phyloP scores from a whole-genome alignment of 2,113 vertebrate species.

The Nothobranchius kuhntae region DNA sequence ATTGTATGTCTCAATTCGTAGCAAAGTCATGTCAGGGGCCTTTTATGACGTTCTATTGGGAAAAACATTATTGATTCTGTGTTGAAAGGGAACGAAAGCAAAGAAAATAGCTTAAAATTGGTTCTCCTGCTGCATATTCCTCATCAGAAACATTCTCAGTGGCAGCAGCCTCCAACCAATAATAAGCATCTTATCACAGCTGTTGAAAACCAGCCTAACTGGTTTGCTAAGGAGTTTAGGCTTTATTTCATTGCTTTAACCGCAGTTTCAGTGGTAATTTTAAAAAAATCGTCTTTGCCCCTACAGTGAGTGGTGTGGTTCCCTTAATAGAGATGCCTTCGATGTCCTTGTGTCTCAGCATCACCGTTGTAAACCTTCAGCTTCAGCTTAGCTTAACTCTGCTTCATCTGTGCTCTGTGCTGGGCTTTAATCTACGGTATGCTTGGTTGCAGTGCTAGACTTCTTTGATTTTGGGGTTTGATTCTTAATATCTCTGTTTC shows the following conservation, averaged over 20 bases:
- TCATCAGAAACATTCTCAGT: neutral
- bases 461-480: no score
- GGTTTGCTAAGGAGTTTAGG: neutral
- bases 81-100: neutral
- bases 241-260: neutral
- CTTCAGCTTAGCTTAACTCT: no score
- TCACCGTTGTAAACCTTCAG: no score
- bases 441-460: no score
- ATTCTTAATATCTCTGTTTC: no score
- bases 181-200: constrained; percentile 16
- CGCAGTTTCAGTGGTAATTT: no score
- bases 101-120: neutral
- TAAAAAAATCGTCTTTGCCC: no score
- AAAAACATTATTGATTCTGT: constrained; percentile 9
- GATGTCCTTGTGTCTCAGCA: no score
- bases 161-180: constrained; percentile 1
- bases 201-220: constrained; percentile 13
- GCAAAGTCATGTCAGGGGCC: neutral
- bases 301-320: no score
- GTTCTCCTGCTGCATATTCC: neutral
- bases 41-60: constrained; percentile 22
- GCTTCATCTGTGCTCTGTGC: no score
- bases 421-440: no score
- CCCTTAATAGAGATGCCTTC: no score
- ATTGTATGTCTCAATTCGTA: constrained; percentile 6